These are phyloP conservation scores for Scophthalmus maximus DNA, from an alignment of 2,113 vertebrate genomes.

Conservation along the genomic window DNA sequence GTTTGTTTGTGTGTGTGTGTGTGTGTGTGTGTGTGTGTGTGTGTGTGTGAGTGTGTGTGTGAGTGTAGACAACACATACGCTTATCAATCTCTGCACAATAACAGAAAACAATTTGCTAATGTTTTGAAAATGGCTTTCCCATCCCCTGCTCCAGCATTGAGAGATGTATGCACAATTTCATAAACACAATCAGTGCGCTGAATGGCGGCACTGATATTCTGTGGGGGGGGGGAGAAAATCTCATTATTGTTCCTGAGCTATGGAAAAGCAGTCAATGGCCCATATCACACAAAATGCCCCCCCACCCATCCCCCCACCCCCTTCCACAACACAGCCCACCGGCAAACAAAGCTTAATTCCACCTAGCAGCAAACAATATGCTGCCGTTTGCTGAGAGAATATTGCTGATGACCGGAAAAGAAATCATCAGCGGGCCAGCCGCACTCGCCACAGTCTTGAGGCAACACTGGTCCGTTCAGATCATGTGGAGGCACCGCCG, in stretches of 20 bases:
- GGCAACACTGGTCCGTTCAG: background rate
- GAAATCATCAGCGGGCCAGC: conserved; percentile 30
- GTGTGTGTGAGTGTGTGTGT: conserved; percentile 34
- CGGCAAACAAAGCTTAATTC: conserved; percentile 79
- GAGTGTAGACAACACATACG: conserved; percentile 74
- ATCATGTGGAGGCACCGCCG: conserved; percentile 1
- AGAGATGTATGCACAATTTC: conserved; percentile 84
- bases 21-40: conserved; percentile 9
- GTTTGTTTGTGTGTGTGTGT: background rate
- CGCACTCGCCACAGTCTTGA: conserved; percentile 27
- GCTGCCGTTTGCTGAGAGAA: conserved; percentile 75
- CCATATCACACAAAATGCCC: conserved; percentile 81
- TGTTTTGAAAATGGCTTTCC: conserved; percentile 83
- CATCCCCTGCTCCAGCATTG: conserved; percentile 72
- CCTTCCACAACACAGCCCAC: conserved; percentile 32
- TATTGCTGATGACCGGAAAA: conserved; percentile 72
- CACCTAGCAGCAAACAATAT: conserved; percentile 79
- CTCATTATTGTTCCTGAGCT: conserved; percentile 84
- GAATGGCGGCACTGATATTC: conserved; percentile 83
- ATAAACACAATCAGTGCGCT: conserved; percentile 83
- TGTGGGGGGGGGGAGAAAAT: conserved; percentile 70
- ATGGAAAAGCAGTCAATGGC: conserved; percentile 86
- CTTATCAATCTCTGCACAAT: conserved; percentile 83
- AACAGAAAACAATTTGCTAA: conserved; percentile 85
- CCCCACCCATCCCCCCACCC: conserved; percentile 29